phyloP scores from a whole-genome alignment of 1,140 invertebrate species.

The Atta texana region DNA sequence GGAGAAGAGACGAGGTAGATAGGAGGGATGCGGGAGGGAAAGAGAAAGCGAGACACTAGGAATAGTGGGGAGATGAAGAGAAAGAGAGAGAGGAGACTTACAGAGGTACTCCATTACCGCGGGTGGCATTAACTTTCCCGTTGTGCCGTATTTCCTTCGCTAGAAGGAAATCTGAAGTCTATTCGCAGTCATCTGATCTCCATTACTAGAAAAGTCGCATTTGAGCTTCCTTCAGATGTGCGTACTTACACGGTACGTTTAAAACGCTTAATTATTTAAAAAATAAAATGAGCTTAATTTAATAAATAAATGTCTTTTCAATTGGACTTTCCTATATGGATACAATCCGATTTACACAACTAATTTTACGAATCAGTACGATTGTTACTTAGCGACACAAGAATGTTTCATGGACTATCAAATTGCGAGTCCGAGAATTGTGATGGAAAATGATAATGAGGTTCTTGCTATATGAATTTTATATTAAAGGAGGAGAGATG shows the following conservation, averaged over 20 bases:
- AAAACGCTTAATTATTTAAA: background rate
- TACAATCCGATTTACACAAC: conserved; percentile 13
- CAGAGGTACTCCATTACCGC: conserved; percentile 69
- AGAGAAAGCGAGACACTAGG: conserved; percentile 7
- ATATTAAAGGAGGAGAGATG: conserved; percentile 18
- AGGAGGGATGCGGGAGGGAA: background rate
- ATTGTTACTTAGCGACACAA: conserved; percentile 18
- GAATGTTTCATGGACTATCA: conserved; percentile 26
- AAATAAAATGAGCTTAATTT: conserved; percentile 6
- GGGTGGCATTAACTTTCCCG: conserved; percentile 69
- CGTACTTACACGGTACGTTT: background rate
- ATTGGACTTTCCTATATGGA: background rate
- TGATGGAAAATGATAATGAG: conserved; percentile 50
- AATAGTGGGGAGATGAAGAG: conserved; percentile 30
- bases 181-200: conserved; percentile 56
- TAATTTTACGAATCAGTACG: conserved; percentile 9
- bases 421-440: conserved; percentile 16
- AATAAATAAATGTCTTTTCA: conserved; percentile 32
- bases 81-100: conserved; percentile 63
- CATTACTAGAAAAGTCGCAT: conserved; percentile 51
- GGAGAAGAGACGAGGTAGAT: conserved; percentile 73
- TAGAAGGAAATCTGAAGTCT: conserved; percentile 69
- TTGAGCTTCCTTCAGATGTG: background rate
- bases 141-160: conserved; percentile 58
- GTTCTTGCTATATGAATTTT: conserved; percentile 29